Base-by-base conservation (phyloP, 2,888 invertebrate genomes). In the Galeruca laticollis region DNA sequence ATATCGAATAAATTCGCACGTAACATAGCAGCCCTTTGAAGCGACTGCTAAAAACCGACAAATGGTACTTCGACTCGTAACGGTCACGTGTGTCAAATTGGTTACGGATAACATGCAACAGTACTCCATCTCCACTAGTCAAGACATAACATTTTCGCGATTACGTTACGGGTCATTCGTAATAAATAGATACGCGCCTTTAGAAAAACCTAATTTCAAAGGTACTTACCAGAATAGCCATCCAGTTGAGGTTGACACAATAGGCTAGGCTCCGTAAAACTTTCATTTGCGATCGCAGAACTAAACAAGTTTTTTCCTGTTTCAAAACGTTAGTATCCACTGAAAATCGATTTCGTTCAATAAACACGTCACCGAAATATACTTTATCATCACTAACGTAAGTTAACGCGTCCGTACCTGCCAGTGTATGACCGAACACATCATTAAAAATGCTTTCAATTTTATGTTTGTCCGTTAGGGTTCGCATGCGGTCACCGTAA, bases 231-330 rank as follows among this genome's bases (percentile, higher is more conserved):
- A 98, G 84, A 80, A 99, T 93, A 0, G 96, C 88, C 85, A 99
- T 91, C 94, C 98, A 99, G 81, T 95, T 94, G 91, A 96, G 93
- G 78, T 94, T 90, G 6, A 97, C 90, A 84, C 97, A 96, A 77
- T 94, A 93, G 18, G 93, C 91, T 65, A 99, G 84, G 66, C 93
- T 92, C 83, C 95, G 93, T 37, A 99, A 83, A 3, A 88, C 86
- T 6, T 89, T 86, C 64, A 92, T 82, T 83, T 95, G 95, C 63
- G 85, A 83, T 26, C 89, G 83, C 40, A 90, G 78, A 66, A 89
- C 82, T 69, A 90, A 82, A 62, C 84, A 82, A 68, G 84, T 84
- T 57, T 80, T 82, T 35, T 82, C 81, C 60, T 81, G 80, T 63
- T 79, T 81, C 43, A 83, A 73, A 49, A 83, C 79, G 71, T 79